These are phyloP conservation scores for Idaea straminata DNA, from an alignment of 2,888 invertebrate genomes.

Conservation along the genomic window DNA sequence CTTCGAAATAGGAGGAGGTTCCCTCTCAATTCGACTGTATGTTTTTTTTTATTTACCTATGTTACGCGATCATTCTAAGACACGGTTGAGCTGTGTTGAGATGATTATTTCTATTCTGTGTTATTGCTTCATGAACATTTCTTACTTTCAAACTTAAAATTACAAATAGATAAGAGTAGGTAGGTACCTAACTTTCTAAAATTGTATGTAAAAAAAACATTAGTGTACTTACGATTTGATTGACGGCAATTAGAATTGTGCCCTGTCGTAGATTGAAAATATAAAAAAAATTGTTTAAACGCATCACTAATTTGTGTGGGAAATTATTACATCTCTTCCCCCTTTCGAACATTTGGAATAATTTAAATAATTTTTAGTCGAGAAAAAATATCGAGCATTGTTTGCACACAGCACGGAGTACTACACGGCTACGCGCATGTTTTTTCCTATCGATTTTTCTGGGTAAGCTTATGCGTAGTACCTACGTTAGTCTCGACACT, in stretches of 20 bases:
- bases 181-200: too few species aligned
- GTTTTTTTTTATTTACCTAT: too few species aligned
- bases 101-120: not conserved
- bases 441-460: constrained; percentile 62
- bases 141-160: too few species aligned
- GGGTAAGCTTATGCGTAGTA: constrained; percentile 7
- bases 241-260: constrained; percentile 76
- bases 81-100: too few species aligned
- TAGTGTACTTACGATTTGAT: constrained; percentile 73
- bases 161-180: too few species aligned
- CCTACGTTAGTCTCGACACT: constrained; percentile 7
- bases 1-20: too few species aligned
- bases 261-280: constrained; percentile 77
- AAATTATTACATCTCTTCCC: constrained; percentile 62
- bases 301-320: constrained; percentile 68
- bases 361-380: constrained; percentile 44
- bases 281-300: constrained; percentile 71
- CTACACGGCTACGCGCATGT: constrained; percentile 55
- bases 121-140: too few species aligned
- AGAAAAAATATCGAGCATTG: constrained; percentile 48
- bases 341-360: constrained; percentile 68
- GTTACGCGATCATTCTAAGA: too few species aligned
- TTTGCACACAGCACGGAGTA: constrained; percentile 45
- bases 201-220: constrained; percentile 2
- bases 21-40: too few species aligned